Percentiles rank a stretch among this genome's conserved stretches.
These are phyloP conservation scores for Nematolebias whitei DNA, from an alignment of 2,113 vertebrate species.

Conservation along the genomic window DNA sequence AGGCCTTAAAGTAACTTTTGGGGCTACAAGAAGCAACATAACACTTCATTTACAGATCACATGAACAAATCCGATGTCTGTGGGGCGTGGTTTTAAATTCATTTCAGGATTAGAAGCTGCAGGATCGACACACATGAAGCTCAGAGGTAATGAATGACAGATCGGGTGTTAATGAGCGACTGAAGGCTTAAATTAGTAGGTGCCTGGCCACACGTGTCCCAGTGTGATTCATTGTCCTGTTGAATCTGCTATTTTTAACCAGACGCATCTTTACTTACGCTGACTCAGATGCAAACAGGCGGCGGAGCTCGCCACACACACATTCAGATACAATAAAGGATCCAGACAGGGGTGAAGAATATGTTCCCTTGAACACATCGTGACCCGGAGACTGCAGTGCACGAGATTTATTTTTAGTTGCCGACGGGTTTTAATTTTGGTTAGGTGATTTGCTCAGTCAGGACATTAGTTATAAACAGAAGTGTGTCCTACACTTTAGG, in stretches of 20 bases:
- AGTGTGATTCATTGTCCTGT: slow-evolving; percentile 64
- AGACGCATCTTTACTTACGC: slow-evolving; percentile 56
- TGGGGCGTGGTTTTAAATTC: no score
- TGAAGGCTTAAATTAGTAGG: slow-evolving; percentile 38
- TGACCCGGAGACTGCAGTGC: slow-evolving; percentile 41
- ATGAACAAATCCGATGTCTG: slow-evolving; percentile 30
- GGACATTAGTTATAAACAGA: slow-evolving; percentile 31
- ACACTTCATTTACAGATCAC: slow-evolving; percentile 25
- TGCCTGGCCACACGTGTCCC: slow-evolving; percentile 33
- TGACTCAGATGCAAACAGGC: slow-evolving; percentile 54
- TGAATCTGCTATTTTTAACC: slow-evolving; percentile 65
- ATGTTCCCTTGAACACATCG: slow-evolving; percentile 7
- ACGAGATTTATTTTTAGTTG: slow-evolving; percentile 20
- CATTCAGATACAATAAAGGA: slow-evolving; percentile 37
- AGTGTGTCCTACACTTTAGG: slow-evolving; percentile 11
- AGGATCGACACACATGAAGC: slow-evolving; percentile 19
- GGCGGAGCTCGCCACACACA: slow-evolving; percentile 35
- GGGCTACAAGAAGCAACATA: slow-evolving; percentile 18
- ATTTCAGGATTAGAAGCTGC: background rate
- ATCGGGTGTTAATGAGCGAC: slow-evolving; percentile 44
- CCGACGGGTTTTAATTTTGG: slow-evolving; percentile 30
- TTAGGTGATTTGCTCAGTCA: slow-evolving; percentile 11
- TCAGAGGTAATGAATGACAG: slow-evolving; percentile 20
- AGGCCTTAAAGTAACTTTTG: no score
- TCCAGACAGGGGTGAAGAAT: slow-evolving; percentile 28